These are phyloP conservation scores for Actinia tenebrosa DNA, from an alignment of 64 coral and sea anemone genomes.

Conservation along the genomic window DNA sequence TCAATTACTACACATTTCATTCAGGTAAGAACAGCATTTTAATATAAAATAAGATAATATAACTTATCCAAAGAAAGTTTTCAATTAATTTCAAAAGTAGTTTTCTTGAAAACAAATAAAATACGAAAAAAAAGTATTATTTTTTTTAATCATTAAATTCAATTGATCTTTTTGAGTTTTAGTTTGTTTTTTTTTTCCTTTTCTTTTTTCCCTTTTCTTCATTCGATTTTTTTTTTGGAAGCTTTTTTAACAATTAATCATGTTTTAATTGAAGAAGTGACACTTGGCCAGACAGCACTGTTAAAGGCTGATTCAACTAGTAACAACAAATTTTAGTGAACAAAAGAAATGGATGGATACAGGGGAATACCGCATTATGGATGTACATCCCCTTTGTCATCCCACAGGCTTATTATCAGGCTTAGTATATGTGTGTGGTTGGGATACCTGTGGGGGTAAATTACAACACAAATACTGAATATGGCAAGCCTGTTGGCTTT, in stretches of 20 bases:
- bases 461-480: too few species aligned
- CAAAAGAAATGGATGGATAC: too few species aligned
- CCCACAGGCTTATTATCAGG: too few species aligned
- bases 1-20: too few species aligned
- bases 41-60: background rate
- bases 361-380: too few species aligned
- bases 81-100: background rate
- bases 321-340: too few species aligned
- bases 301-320: too few species aligned
- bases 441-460: too few species aligned
- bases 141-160: background rate
- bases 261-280: background rate
- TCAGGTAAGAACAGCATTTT: background rate
- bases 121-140: background rate
- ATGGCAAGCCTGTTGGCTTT: too few species aligned
- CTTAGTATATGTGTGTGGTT: too few species aligned
- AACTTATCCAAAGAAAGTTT: background rate
- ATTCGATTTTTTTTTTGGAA: background rate
- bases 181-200: background rate
- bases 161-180: background rate
- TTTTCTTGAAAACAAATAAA: background rate
- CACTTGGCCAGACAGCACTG: background rate
- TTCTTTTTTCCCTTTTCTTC: background rate
- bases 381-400: too few species aligned
- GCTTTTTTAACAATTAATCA: background rate